Evolutionary conservation across 1,140 invertebrate genomes (phyloP).

Genomic region (Babylonia areolata): DNA sequence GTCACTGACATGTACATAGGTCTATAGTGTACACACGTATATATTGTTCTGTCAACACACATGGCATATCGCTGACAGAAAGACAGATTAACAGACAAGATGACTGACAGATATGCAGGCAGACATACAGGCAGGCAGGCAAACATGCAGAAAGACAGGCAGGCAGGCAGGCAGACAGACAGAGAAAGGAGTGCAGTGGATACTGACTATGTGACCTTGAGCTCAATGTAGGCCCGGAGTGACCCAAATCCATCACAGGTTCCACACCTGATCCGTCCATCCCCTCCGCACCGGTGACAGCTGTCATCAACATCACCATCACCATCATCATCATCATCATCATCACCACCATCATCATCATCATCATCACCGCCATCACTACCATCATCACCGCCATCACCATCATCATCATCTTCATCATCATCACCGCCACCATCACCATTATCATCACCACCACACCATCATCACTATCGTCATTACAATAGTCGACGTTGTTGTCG

Average conservation of each 20-base stretch:
- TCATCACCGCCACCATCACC: not conserved
- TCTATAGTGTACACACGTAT: too few species aligned
- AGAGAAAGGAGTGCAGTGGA: not conserved
- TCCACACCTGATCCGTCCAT: constrained; percentile 63
- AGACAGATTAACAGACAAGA: not conserved
- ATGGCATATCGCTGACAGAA: not conserved
- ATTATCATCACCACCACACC: not conserved
- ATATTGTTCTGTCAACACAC: too few species aligned
- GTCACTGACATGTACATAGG: too few species aligned
- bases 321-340: not conserved
- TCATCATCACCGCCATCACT: not conserved
- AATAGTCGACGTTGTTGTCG: not conserved
- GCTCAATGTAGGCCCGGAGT: constrained; percentile 62
- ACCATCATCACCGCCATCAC: not conserved
- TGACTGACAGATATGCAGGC: too few species aligned
- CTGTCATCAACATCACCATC: constrained; percentile 30
- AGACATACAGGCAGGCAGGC: not conserved
- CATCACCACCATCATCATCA: not conserved
- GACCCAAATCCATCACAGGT: constrained; percentile 63
- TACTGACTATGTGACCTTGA: constrained; percentile 75
- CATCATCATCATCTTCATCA: not conserved
- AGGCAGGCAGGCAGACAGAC: not conserved
- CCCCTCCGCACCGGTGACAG: constrained; percentile 60
- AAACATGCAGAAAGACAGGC: not conserved
- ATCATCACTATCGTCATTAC: not conserved